phyloP scores from a whole-genome alignment of 2,797 vertebrate genomes.

The Stomatorhinus walkeri region DNA sequence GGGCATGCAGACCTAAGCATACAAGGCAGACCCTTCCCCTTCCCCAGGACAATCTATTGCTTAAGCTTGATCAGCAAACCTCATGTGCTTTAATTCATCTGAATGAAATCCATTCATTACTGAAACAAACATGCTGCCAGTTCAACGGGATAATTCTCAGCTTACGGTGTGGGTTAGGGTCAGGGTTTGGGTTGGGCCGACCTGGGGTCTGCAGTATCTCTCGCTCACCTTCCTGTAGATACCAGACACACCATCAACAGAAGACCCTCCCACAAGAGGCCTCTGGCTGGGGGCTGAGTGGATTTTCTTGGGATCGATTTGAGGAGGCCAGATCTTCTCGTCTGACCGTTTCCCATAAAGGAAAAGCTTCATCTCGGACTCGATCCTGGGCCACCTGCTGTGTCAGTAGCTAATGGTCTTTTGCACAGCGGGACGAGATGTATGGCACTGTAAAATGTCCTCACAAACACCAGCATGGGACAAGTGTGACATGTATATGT shows the following conservation, averaged over 20 bases:
- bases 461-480: background rate
- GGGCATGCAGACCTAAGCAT: background rate
- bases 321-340: background rate
- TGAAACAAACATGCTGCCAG: background rate
- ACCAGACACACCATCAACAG: background rate
- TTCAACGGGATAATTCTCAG: background rate
- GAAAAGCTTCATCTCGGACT: background rate
- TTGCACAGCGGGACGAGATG: background rate
- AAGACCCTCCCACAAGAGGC: background rate
- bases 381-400: background rate
- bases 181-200: background rate
- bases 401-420: background rate
- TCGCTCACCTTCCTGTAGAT: background rate
- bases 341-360: background rate
- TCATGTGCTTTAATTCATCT: background rate
- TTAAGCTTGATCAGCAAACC: background rate
- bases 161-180: background rate
- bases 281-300: background rate
- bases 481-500: conserved; percentile 14
- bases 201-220: background rate
- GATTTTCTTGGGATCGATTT: background rate
- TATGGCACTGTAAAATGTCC: background rate
- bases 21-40: background rate
- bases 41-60: background rate
- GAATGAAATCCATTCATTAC: background rate